phyloP scores from a whole-genome alignment of 2,888 invertebrate species.

The Zaprionus bogoriensis region DNA sequence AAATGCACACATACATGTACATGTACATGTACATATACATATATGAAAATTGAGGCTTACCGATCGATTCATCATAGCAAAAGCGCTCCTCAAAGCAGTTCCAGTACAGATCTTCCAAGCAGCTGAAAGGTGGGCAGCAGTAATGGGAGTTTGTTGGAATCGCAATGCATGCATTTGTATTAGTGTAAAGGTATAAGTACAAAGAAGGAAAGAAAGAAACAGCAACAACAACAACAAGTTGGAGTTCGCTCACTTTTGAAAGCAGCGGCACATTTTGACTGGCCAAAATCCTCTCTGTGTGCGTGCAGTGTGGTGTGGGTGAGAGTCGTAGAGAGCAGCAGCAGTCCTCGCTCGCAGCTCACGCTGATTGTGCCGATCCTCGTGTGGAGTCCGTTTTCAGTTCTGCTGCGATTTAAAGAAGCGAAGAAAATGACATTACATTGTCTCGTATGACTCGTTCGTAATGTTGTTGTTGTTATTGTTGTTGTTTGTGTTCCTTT shows the following conservation, averaged over 20 bases:
- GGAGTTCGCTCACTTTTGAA: conserved; percentile 79
- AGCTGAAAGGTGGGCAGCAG: conserved; percentile 82
- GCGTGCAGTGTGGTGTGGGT: too few relatives aligned
- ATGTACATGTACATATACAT: conserved; percentile 1
- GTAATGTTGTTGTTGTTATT: conserved; percentile 22
- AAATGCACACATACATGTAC: conserved; percentile 4
- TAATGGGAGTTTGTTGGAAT: conserved; percentile 21
- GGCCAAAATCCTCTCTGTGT: too few relatives aligned
- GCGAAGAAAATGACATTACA: conserved; percentile 52
- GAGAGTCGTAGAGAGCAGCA: not conserved
- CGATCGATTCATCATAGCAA: conserved; percentile 89
- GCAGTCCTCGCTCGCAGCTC: not conserved
- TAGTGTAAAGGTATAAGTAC: not conserved
- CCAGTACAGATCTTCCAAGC: conserved; percentile 89
- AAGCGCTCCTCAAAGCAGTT: conserved; percentile 88
- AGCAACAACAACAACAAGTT: conserved; percentile 29
- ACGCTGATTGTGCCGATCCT: not conserved
- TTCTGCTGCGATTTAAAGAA: conserved; percentile 18
- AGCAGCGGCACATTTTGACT: conserved; percentile 82
- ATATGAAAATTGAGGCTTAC: conserved; percentile 68
- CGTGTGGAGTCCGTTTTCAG: not conserved
- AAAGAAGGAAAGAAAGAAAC: not conserved
- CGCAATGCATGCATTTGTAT: conserved; percentile 22
- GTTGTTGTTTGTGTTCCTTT: conserved; percentile 14
- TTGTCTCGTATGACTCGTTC: conserved; percentile 52